Evolutionary conservation across 2,888 invertebrate genomes (phyloP).

Genomic region (Drosophila multiciliata): DNA sequence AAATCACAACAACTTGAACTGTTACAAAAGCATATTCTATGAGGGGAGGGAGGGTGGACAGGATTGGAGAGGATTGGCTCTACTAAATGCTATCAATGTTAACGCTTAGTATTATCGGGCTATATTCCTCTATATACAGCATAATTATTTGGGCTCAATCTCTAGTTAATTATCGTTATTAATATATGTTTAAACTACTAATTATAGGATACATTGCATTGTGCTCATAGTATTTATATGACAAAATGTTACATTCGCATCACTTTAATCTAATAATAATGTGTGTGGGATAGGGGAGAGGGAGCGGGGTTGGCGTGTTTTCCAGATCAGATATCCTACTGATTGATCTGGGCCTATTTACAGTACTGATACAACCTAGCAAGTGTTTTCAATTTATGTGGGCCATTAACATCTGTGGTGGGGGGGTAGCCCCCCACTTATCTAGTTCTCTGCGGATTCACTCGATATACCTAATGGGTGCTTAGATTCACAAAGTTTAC

Average conservation of each 20-base stretch:
- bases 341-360: conserved; percentile 53
- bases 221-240: conserved; percentile 73
- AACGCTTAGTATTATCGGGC: conserved; percentile 33
- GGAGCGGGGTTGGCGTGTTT: fast-evolving
- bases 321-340: conserved; percentile 1
- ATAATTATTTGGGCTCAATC: conserved; percentile 28
- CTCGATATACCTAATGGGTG: conserved; percentile 79
- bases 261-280: neutral
- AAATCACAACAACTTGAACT: conserved; percentile 69
- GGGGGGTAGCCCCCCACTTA: conserved; percentile 40
- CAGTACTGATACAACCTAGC: conserved; percentile 78
- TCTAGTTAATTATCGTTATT: conserved; percentile 43
- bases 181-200: conserved; percentile 66
- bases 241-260: conserved; percentile 64
- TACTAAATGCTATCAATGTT: conserved; percentile 32
- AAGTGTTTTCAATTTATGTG: conserved; percentile 63
- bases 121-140: conserved; percentile 52
- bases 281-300: neutral
- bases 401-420: conserved; percentile 43
- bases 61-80: conserved; percentile 8
- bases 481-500: conserved; percentile 64
- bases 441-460: conserved; percentile 47
- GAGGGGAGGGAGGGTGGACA: neutral
- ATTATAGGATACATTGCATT: conserved; percentile 83
- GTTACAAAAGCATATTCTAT: conserved; percentile 56